Percentiles rank a stretch among this genome's conserved stretches.
Evolutionary conservation across 2,797 vertebrate species (phyloP).

Genomic region (Coreius guichenoti): DNA sequence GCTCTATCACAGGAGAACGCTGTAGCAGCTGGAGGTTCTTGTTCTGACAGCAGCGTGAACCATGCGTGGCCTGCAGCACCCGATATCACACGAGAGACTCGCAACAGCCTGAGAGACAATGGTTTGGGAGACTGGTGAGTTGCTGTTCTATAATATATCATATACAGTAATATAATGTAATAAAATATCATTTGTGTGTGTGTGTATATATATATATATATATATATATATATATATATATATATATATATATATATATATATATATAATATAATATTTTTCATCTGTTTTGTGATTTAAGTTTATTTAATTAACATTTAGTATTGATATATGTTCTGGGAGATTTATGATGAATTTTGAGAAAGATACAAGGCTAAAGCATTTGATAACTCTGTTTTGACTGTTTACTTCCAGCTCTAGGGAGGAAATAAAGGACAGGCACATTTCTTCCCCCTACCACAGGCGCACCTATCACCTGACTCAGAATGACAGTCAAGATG

Average conservation of each 20-base stretch:
- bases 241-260: too few relatives aligned
- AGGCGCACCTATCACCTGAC: slow-evolving; percentile 88
- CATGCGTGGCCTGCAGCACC: slow-evolving; percentile 95
- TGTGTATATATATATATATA: too few relatives aligned
- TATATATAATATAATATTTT: too few relatives aligned
- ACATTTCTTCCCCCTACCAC: slow-evolving; percentile 88
- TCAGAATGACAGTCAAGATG: slow-evolving; percentile 92
- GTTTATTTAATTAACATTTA: neutral
- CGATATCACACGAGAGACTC: slow-evolving; percentile 96
- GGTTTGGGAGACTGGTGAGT: slow-evolving; percentile 90
- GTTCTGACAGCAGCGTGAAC: slow-evolving; percentile 75
- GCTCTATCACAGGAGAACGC: slow-evolving; percentile 88
- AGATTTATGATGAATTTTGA: neutral
- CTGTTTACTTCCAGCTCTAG: slow-evolving; percentile 80
- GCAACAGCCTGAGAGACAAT: slow-evolving; percentile 91
- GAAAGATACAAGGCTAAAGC: neutral
- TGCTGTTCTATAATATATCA: neutral
- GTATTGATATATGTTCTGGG: neutral
- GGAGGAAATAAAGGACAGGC: slow-evolving; percentile 90
- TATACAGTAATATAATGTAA: neutral
- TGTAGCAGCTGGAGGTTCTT: slow-evolving; percentile 65
- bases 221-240: too few relatives aligned
- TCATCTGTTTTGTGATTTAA: neutral
- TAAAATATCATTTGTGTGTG: too few relatives aligned
- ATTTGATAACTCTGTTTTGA: neutral